Base-by-base conservation (phyloP, 1,140 invertebrate genomes). In the Scaptodrosophila lebanonensis region DNA sequence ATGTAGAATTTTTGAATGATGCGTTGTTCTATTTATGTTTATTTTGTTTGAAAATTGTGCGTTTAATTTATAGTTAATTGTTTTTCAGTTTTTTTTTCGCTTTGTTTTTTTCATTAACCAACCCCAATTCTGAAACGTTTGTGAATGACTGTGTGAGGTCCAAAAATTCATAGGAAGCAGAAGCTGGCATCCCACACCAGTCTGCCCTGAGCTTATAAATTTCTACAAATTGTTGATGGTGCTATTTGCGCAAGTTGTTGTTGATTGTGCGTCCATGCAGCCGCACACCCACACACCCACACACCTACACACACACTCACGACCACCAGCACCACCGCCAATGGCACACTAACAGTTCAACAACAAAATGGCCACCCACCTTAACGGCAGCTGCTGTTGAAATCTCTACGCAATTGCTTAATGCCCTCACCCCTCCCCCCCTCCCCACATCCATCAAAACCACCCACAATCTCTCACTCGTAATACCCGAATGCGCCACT, bases 31-130 rank as follows among this genome's bases (percentile, higher is more conserved):
- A 77, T 77, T 77, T 77, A 68, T 77, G 73, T 79, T 77, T 77
- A 77, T 77, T 77, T 77, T 77, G 73, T 77, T 77, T 79, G 73
- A 79, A 77, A 77, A 77, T 77, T 79, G 73, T 77, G 73, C 73
- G 73, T 77, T 77, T 77, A 77, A 77, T 77, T 77, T 77, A 79
- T 79, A 77, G 73, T 77, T 77, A 77, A 77, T 77, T 77, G 73
- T 77, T 77, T 79, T 77, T 65, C 72, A 68, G 73, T 51, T 56
- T 77, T n/a, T n/a, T n/a, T n/a, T n/a, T n/a, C n/a, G n/a, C n/a
- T n/a, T n/a, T n/a, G n/a, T n/a, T n/a, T n/a, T n/a, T n/a, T 77
- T 77, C 73, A 77, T 77, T 79, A 77, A 71, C 73, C 73, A 73
- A 71, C 65, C 70, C 53, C 59, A 61, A 60, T 47, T 44, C 54